Base-by-base conservation (phyloP, 2,888 invertebrate genomes). In the Theristus sp. region DNA sequence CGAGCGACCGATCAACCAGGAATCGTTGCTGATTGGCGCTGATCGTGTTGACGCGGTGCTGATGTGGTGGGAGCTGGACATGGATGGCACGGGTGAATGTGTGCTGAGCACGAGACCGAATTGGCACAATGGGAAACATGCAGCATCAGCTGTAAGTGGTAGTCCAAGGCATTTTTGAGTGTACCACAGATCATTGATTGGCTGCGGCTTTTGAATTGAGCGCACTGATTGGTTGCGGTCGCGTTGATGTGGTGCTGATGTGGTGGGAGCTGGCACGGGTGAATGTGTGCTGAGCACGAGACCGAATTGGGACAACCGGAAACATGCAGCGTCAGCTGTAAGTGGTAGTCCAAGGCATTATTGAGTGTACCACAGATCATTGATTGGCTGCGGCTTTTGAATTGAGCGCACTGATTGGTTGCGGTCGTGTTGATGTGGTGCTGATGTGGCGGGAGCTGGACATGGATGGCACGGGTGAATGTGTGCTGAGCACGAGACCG, bases 381-480 rank as follows among this genome's bases (percentile, higher is more conserved):
- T n/a, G n/a, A n/a, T n/a, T 98, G 98, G 98, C 87, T 90, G 65
- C 80, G n/a, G n/a, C n/a, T n/a, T n/a, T n/a, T n/a, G n/a, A n/a
- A 38, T 17, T 38, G 38, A 38, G 17, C 38, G n/a, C n/a, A 6
- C 38, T 38, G 38, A 38, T 38, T 38, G 38, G 6, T 17, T 13
- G 17, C 6, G 38, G 38, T n/a, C n/a, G 46, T 17, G n/a, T 52
- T n/a, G 85, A 90, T 71, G 82, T 84, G 60, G 82, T 93, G 46
- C 87, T 94, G 69, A 86, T 93, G 83, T 98, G 94, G 94, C 98
- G 98, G 98, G 88, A 90, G 65, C 80, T 96, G 28, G 82, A 84
- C 70, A 91, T 98, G 90, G 91, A 93, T 71, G 78, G 81, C 56
- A 82, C 84, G 67, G 83, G 83, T 28, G 68, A 78, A 66, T 68